Base-by-base conservation (phyloP, 2,797 vertebrate genomes). In the Odontamblyopus lacepedii region DNA sequence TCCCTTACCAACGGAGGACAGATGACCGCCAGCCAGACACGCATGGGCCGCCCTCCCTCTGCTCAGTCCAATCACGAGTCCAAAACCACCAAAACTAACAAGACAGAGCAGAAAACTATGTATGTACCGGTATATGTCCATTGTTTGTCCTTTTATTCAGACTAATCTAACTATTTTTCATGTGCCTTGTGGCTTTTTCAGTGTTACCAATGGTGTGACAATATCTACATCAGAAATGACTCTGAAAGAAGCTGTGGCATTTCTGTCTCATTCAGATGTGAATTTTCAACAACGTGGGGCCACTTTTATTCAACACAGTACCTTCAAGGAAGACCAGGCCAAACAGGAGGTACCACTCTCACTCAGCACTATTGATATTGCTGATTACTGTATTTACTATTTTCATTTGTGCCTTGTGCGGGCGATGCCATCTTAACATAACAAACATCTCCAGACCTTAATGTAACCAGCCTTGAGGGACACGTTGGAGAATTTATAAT, bases 281-380 rank as follows among this genome's bases (percentile, higher is more conserved):
- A 94, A 84, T 64, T 85, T 83, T 72, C 95, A 97, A 82, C 92
- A 92, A 66, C 93, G 90, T 38, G 97, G 97, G 53, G 96, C 97
- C 75, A 95, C 93, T 63, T 96, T 94, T 84, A 97, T 98, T 78
- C 97, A 99, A 79, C 95, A 97, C 67, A 85, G 87, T 83, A 95
- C 96, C 86, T 98, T 92, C 88, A 95, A 93, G 70, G 94, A 97
- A 0, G 95, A 97, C 15, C 70, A 64, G 2, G 81, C 95, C 87
- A 99, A 98, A 80, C 88, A 94, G 55, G 91, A 96, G 95, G 97
- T 98, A 19, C 0, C 82, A 72, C 30, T 12, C 56, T 5, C 48
- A 19, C 27, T 1, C 29, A 13, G 1, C 38, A 7, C 23, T 44
- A 3, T 26, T 41, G n/a, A 61, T 30, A 32, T 61, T 19, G 19